Evolutionary conservation across 2,888 invertebrate species (phyloP).

Genomic region (Platycnemis pennipes): DNA sequence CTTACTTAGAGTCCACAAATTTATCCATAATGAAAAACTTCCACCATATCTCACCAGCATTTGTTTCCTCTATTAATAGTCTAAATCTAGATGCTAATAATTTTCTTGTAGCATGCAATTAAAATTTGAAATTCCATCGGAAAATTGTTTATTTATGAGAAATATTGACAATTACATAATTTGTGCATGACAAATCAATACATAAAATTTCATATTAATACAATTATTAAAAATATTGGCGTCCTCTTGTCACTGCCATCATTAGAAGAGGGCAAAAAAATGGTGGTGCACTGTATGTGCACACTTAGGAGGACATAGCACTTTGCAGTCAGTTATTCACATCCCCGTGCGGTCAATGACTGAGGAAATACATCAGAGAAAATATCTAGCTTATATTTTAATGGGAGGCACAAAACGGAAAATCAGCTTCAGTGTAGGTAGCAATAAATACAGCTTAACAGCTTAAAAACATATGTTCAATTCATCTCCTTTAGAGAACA

Average conservation of each 20-base stretch:
- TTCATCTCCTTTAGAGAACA: neutral
- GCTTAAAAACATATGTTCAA: constrained; percentile 40
- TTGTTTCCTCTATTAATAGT: no score
- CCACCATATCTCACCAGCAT: no score
- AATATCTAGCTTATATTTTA: constrained; percentile 34
- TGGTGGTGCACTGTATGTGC: neutral
- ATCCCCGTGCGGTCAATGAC: neutral
- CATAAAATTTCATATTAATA: neutral
- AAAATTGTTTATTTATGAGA: constrained; percentile 37
- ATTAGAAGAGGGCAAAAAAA: neutral
- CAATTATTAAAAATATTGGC: constrained; percentile 50
- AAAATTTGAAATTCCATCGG: neutral
- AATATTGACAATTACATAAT: neutral
- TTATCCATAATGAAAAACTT: no score
- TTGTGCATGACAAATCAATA: neutral
- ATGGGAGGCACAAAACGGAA: constrained; percentile 15
- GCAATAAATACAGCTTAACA: neutral
- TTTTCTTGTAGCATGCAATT: no score
- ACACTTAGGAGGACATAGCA: neutral
- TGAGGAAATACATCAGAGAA: constrained; percentile 31
- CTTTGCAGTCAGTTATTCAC: neutral
- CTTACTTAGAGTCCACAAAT: no score
- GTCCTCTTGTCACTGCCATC: neutral
- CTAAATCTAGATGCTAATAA: no score
- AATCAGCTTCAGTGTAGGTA: neutral